These are phyloP conservation scores for Caenorhabditis sp. DNA, from an alignment of 2,888 invertebrate genomes.

Conservation along the genomic window DNA sequence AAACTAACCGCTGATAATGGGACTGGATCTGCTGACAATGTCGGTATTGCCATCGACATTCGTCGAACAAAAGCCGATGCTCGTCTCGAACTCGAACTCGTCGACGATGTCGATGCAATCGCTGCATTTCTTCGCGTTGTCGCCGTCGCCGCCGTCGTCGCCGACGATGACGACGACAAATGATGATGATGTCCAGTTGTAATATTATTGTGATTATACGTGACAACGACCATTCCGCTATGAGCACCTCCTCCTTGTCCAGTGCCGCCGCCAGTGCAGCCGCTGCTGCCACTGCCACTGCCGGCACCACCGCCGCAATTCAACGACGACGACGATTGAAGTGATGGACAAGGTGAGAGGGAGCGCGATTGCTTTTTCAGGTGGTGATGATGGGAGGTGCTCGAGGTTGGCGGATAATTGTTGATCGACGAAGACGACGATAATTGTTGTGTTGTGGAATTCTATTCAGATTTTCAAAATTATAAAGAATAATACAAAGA, in stretches of 20 bases:
- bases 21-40: constrained; percentile 63
- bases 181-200: constrained; percentile 11
- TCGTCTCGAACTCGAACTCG: constrained; percentile 42
- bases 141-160: constrained; percentile 16
- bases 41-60: constrained; percentile 68
- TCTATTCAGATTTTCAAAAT: not conserved
- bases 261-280: not conserved
- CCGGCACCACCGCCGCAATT: constrained; percentile 24
- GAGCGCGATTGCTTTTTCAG: constrained; percentile 7
- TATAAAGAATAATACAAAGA: not conserved
- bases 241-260: too few species aligned
- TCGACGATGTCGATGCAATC: constrained; percentile 36
- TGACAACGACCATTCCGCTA: not conserved
- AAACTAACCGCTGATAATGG: constrained; percentile 59
- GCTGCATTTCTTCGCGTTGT: constrained; percentile 35
- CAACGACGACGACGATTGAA: constrained; percentile 35
- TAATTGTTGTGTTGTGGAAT: not conserved
- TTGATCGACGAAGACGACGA: not conserved
- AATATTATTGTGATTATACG: not conserved
- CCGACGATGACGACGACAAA: constrained; percentile 34
- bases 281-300: not conserved
- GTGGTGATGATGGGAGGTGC: not conserved
- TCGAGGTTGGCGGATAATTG: not conserved
- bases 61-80: constrained; percentile 65
- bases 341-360: constrained; percentile 32